These are phyloP conservation scores for Helicoverpa assulta DNA, from an alignment of 2,888 invertebrate species.

Conservation along the genomic window DNA sequence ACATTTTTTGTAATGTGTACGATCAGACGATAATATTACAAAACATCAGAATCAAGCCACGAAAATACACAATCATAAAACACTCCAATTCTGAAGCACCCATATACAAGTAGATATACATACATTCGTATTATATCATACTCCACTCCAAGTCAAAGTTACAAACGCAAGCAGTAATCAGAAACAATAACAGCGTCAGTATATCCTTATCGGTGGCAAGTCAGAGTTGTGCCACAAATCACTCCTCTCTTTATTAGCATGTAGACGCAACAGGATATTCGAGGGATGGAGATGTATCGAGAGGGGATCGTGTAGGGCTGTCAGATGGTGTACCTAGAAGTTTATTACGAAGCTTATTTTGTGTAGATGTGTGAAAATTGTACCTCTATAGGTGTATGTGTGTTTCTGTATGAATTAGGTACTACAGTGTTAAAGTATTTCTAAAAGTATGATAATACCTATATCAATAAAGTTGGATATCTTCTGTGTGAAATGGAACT, in stretches of 20 bases:
- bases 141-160: conserved; percentile 30
- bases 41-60: too few relatives aligned
- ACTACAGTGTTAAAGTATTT: neutral
- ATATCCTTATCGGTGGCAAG: conserved; percentile 56
- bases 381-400: neutral
- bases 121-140: neutral
- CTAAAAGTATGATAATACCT: too few relatives aligned
- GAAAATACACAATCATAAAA: too few relatives aligned
- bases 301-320: conserved; percentile 67
- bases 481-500: too few relatives aligned
- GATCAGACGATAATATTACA: too few relatives aligned
- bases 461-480: too few relatives aligned
- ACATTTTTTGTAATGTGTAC: too few relatives aligned
- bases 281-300: conserved; percentile 83
- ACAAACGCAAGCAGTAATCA: conserved; percentile 48
- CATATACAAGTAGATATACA: too few relatives aligned
- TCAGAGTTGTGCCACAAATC: conserved; percentile 76
- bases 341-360: conserved; percentile 1
- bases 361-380: neutral
- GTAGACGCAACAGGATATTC: conserved; percentile 89
- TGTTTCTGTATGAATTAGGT: neutral
- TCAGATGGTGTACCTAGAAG: neutral
- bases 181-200: conserved; percentile 58
- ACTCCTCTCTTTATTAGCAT: conserved; percentile 86
- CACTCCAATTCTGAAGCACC: conserved; percentile 11